A percentile compares a stretch with the other conserved stretches of the same genome.
These are phyloP conservation scores for Cremastinae sp. DNA, from an alignment of 2,888 invertebrate species.

Conservation along the genomic window DNA sequence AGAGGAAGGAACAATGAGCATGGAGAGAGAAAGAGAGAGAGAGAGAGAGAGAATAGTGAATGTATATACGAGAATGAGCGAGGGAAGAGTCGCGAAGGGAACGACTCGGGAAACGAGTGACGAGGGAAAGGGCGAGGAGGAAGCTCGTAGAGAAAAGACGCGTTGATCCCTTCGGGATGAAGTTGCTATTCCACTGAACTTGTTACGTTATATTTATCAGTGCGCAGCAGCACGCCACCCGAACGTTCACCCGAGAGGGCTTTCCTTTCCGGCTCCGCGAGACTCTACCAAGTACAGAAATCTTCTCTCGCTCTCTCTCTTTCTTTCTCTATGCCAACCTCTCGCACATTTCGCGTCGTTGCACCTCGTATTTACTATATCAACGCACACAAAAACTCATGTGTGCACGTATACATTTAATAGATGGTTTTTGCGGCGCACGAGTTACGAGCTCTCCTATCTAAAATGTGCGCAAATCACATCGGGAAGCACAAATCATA, in stretches of 20 bases:
- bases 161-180: conserved; percentile 79
- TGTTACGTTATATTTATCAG: conserved; percentile 81
- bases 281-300: conserved; percentile 57
- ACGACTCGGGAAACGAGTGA: conserved; percentile 24
- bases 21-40: background rate
- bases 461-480: conserved; percentile 9
- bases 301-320: too few species aligned
- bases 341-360: conserved; percentile 47
- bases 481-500: conserved; percentile 8
- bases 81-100: conserved; percentile 44
- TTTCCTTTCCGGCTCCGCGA: conserved; percentile 67
- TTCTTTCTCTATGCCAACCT: conserved; percentile 29
- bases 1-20: conserved; percentile 23
- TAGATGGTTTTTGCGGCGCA: conserved; percentile 24
- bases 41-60: conserved; percentile 39
- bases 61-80: conserved; percentile 49
- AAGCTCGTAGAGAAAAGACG: conserved; percentile 69
- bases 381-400: background rate
- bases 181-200: conserved; percentile 79
- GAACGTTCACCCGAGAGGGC: conserved; percentile 67
- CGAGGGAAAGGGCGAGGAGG: conserved; percentile 32
- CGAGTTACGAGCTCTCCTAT: background rate
- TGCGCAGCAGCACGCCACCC: conserved; percentile 70
- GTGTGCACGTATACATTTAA: background rate
- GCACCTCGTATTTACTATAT: conserved; percentile 42